Evolutionary conservation across 2,888 invertebrate species (phyloP), one percentile per base, ranked within the genome.

Genomic region (Parnassius smintheus): DNA sequence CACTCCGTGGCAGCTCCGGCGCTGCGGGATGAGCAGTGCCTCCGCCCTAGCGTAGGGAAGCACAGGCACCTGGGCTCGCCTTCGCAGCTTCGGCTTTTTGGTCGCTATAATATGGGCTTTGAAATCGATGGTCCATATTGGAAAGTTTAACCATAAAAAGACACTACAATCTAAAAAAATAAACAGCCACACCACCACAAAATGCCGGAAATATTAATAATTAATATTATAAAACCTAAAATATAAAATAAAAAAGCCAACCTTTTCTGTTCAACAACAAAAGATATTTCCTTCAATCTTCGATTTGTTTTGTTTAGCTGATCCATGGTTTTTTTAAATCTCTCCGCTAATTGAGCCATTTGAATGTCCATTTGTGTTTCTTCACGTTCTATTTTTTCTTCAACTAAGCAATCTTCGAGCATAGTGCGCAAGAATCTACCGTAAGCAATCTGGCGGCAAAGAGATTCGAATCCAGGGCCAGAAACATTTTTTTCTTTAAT

Each of bases 221-320:
- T n/a, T n/a, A n/a, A n/a, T n/a, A n/a, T n/a, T 7, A 2, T 25
- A 25, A 25, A 25, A 25, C 25, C 7, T 4, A 35, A 35, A 35
- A 18, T 18, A 18, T 1, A 18, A 18, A 18, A 18, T 4, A 4
- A 35, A 35, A 35, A n/a, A 13, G 75, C 79, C 61, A 56, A 89
- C 92, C 91, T 82, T 61, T 91, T 84, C 65, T 91, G 88, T 70
- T 92, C 92, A 1, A 82, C 84, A 51, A 86, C 80, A 80, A 92
- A 92, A 1, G 83, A 85, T 48, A 93, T 87, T 62, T 91, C 88
- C 64, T 90, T 92, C 54, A 92, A 64, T 13, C 91, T 75, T 46
- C 80, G 75, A 67, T 85, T 90, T 1, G 92, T 91, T 71, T 88
- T 88, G 56, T 92, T 88, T 4, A 92, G 71, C 59, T 90, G 79